Evolutionary conservation across 2,113 vertebrate species (phyloP).

Genomic region (Hydropotes inermis): DNA sequence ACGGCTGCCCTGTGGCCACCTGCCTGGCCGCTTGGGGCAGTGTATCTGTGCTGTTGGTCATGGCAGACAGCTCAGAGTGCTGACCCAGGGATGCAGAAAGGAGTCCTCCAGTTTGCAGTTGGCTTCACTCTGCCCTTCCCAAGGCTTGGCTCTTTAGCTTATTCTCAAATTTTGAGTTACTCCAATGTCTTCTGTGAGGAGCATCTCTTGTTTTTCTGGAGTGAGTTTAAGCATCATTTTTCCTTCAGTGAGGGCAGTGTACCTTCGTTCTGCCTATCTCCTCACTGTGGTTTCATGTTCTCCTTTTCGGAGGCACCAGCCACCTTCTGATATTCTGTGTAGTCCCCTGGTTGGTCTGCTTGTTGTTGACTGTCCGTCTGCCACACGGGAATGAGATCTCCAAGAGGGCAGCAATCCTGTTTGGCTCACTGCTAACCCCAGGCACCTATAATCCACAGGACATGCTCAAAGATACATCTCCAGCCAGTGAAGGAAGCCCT

Average conservation of each 20-base stretch:
- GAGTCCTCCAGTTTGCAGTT: neutral
- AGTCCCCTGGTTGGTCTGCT: neutral
- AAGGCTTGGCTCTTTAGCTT: neutral
- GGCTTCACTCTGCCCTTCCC: neutral
- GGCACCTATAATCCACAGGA: neutral
- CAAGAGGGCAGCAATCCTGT: neutral
- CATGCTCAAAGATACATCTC: neutral
- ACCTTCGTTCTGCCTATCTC: rapidly evolving
- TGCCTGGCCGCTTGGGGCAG: neutral
- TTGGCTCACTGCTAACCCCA: neutral
- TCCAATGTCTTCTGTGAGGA: neutral
- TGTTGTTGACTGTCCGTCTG: neutral
- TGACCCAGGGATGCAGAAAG: neutral
- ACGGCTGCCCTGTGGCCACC: neutral
- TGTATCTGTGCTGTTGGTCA: neutral
- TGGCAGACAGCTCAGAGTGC: neutral
- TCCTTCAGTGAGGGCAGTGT: neutral
- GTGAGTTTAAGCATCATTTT: neutral
- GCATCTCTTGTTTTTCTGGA: neutral
- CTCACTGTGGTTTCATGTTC: neutral
- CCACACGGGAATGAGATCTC: neutral
- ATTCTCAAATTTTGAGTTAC: neutral
- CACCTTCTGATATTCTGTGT: neutral
- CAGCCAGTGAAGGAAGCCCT: neutral
- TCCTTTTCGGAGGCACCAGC: neutral